These are phyloP conservation scores for Tinamus guttatus DNA, from an alignment of 2,113 vertebrate genomes.

Conservation along the genomic window DNA sequence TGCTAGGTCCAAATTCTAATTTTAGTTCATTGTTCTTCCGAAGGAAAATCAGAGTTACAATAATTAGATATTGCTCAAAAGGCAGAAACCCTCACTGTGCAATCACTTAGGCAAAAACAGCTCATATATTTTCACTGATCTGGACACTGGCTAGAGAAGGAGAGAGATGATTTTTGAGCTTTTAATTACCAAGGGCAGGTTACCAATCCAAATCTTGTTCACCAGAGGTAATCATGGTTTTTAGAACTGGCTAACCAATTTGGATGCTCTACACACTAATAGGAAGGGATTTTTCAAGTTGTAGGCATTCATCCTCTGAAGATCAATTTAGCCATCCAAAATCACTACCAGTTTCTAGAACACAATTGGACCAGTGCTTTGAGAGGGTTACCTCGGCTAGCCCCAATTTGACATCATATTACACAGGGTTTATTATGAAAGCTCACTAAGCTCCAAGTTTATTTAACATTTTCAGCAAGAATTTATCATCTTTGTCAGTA, in stretches of 20 bases:
- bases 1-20: slow-evolving; percentile 2
- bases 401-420: background rate
- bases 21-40: background rate
- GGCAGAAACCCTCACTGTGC: background rate
- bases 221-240: background rate
- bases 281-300: background rate
- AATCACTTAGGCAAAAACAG: background rate
- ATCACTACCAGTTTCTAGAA: background rate
- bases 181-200: background rate
- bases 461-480: background rate
- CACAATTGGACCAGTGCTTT: background rate
- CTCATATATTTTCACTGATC: too few relatives aligned
- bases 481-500: background rate
- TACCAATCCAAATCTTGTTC: background rate
- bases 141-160: background rate
- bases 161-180: background rate
- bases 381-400: background rate
- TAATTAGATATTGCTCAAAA: slow-evolving; percentile 15
- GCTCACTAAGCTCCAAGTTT: background rate
- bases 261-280: background rate
- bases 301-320: background rate
- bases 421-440: background rate
- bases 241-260: background rate
- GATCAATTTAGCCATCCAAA: background rate
- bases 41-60: background rate